Evolutionary conservation across 2,888 invertebrate species (phyloP), one percentile per base, ranked within the genome.

Genomic region (Polyploca ridens): DNA sequence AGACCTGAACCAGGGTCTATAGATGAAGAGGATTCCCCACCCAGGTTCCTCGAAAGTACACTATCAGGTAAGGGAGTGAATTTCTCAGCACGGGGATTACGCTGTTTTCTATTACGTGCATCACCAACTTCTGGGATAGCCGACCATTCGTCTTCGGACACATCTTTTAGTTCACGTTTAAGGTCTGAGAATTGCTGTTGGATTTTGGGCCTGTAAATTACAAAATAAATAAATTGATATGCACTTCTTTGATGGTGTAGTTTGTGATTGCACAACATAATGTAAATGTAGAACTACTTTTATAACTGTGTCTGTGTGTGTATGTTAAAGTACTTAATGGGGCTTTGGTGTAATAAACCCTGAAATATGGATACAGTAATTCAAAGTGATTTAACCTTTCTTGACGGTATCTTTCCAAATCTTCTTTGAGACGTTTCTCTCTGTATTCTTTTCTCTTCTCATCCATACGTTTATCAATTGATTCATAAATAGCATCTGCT

Each of bases 71-170:
- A 90, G 0, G 99, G 99, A 0, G 99, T 99, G 83, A 99, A 99
- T 93, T 98, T 99, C 86, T 99, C 99, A 0, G 98, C 96, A 63
- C 99, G 94, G 0, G 99, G 98, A 91, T 99, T 99, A 57, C 99
- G 95, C 83, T 99, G 99, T 83, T 99, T 99, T 64, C 99, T 96
- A 89, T 99, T 99, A 73, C 99, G 95, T 10, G 98, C 98, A 90
- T 99, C 99, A n/a, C 99, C 99, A 0, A 99, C 99, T 93, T 99
- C 99, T 0, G 99, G 99, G 70, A 99, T 97, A 62, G 97, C 98
- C 63, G 97, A 96, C 99, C 99, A 99, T 84, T 99, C 99, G 68
- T 98, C 98, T 78, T 98, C 97, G 0, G 97, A 96, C 0, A 99
- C 97, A 64, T 95, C 94, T 63, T 97, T 96, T 33, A 98, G 88